phyloP scores from a whole-genome alignment of 2,888 invertebrate genomes.

The Lepas anatifera region DNA sequence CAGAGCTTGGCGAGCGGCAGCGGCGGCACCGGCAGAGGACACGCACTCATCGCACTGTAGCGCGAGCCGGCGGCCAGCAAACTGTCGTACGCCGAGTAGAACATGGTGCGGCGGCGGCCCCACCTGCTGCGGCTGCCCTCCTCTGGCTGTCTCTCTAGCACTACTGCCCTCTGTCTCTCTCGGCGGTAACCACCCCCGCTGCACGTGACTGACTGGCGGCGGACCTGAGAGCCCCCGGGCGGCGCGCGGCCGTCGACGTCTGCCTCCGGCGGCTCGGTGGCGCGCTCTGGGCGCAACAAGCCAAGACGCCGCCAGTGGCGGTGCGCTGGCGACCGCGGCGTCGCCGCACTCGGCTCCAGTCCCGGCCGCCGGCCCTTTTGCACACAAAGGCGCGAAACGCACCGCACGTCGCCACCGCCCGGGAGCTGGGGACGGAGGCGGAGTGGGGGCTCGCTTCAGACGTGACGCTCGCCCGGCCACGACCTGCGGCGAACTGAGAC shows the following conservation, averaged over 20 bases:
- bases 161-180: not conserved
- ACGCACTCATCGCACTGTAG: not conserved
- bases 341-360: not conserved
- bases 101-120: not conserved
- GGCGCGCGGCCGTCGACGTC: not conserved
- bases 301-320: not conserved
- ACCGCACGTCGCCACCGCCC: no score
- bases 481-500: not conserved
- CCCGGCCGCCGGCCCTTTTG: not conserved
- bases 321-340: not conserved
- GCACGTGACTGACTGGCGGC: no score
- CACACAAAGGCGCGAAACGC: slow-evolving; percentile 1
- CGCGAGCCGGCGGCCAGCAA: not conserved
- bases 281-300: slow-evolving; percentile 4
- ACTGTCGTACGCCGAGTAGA: slow-evolving; percentile 4
- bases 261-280: not conserved
- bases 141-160: not conserved
- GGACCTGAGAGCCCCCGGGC: not conserved
- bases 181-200: not conserved
- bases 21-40: not conserved
- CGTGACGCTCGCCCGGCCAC: no score
- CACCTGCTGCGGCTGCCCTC: not conserved
- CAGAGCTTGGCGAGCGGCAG: not conserved
- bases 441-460: not conserved
- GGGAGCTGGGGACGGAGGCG: no score